phyloP scores from a whole-genome alignment of 2,888 invertebrate species.

The Lithosia quadra region DNA sequence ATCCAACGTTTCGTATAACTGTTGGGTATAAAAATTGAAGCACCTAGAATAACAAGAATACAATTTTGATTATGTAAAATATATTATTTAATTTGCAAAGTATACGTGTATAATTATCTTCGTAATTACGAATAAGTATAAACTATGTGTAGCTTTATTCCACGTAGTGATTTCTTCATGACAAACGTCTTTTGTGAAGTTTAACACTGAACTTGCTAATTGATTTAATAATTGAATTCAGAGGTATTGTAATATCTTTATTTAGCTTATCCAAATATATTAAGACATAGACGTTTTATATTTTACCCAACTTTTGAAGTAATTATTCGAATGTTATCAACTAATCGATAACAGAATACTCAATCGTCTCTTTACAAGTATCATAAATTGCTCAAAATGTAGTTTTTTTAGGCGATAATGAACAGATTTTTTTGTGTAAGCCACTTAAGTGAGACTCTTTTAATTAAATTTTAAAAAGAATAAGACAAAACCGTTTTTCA shows the following conservation, averaged over 20 bases:
- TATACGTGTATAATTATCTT: background rate
- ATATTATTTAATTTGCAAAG: background rate
- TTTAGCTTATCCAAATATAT: background rate
- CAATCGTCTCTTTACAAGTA: no score
- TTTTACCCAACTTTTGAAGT: background rate
- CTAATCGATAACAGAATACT: no score
- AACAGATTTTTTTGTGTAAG: no score
- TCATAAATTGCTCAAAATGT: background rate
- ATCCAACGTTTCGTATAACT: conserved; percentile 39
- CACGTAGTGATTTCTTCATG: background rate
- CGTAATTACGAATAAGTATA: background rate
- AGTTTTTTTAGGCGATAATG: background rate
- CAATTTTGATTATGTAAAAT: conserved; percentile 24
- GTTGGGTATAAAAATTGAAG: conserved; percentile 33
- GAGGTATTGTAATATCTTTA: background rate
- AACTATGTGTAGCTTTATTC: no score
- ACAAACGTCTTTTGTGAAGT: background rate
- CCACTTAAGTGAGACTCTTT: no score
- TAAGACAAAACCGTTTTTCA: no score
- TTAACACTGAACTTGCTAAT: background rate
- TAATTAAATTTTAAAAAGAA: no score
- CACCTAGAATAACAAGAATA: conserved; percentile 22
- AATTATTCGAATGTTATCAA: background rate
- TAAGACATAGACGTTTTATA: background rate
- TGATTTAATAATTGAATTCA: background rate